phyloP scores from a whole-genome alignment of 1,140 invertebrate genomes.

The Sweltsa coloradensis region DNA sequence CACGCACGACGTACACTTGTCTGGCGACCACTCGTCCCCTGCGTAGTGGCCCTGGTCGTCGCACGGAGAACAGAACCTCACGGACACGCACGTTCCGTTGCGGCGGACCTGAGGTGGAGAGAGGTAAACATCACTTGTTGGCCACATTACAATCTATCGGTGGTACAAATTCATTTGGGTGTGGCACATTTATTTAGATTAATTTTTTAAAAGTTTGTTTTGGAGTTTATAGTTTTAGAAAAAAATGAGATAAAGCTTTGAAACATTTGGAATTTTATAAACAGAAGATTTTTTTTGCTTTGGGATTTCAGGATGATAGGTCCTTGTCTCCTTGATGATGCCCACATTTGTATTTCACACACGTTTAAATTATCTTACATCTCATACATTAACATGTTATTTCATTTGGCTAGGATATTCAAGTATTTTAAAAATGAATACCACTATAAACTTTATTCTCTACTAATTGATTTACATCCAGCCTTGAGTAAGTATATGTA shows the following conservation, averaged over 20 bases:
- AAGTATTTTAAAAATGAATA: neutral
- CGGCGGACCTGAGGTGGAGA: conserved; percentile 31
- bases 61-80: conserved; percentile 46
- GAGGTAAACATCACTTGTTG: neutral
- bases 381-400: neutral
- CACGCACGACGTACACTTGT: conserved; percentile 62
- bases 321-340: too few species aligned
- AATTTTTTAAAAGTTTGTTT: too few species aligned
- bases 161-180: neutral
- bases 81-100: conserved; percentile 44
- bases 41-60: conserved; percentile 48
- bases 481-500: neutral
- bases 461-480: neutral
- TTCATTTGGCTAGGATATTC: neutral
- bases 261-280: neutral
- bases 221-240: neutral
- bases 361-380: neutral
- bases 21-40: conserved; percentile 44
- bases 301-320: too few species aligned
- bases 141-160: neutral
- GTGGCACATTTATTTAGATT: too few species aligned
- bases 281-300: too few species aligned
- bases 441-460: neutral
- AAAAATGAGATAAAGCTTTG: neutral
- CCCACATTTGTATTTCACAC: neutral